These are phyloP conservation scores for Carposina sasakii DNA, from an alignment of 1,140 invertebrate genomes.

Conservation along the genomic window DNA sequence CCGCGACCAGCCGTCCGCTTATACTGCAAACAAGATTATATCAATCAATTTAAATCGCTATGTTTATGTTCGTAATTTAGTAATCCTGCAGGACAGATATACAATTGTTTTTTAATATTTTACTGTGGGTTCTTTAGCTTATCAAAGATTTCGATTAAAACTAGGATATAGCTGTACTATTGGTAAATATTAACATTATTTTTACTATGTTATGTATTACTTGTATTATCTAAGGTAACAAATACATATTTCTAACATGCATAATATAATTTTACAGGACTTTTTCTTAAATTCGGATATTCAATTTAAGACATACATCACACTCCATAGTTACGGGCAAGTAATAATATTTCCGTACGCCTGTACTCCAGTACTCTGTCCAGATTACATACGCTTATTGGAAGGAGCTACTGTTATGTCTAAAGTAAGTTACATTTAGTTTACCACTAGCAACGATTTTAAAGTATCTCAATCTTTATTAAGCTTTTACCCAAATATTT, in stretches of 20 bases:
- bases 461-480: conserved; percentile 7
- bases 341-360: conserved; percentile 82
- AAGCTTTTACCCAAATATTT: no score
- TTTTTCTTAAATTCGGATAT: conserved; percentile 37
- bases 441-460: no score
- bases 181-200: no score
- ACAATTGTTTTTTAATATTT: no score
- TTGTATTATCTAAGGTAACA: conserved; percentile 17
- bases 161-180: no score
- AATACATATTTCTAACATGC: conserved; percentile 8
- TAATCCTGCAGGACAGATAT: conserved; percentile 50
- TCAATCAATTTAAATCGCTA: no score
- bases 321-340: conserved; percentile 81
- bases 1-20: conserved; percentile 47
- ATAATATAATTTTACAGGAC: conserved; percentile 53
- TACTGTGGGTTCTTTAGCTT: no score
- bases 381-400: conserved; percentile 48
- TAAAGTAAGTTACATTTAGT: conserved; percentile 45
- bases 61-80: conserved; percentile 60
- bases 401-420: conserved; percentile 59
- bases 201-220: no score
- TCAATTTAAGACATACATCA: conserved; percentile 74
- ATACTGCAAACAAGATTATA: conserved; percentile 65
- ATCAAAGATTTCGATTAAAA: no score
- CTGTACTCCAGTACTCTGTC: conserved; percentile 62